Evolutionary conservation across 2,113 vertebrate species (phyloP), one percentile per base, ranked within the genome.

Genomic region (Sebastes fasciatus): DNA sequence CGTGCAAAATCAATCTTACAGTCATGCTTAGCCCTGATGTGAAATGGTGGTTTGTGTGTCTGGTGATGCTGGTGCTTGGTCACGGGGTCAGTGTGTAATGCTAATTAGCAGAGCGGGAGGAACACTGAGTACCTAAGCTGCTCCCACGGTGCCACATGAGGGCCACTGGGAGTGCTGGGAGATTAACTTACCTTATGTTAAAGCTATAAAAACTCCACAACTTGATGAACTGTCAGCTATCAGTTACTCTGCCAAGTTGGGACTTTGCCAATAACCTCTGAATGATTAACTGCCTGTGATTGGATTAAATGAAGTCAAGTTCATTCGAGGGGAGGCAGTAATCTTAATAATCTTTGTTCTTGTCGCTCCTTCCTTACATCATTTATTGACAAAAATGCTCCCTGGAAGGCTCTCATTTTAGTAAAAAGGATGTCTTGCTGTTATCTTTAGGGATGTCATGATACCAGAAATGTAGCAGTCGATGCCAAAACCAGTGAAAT

Each of bases 141-240:
- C 23, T 77, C 61, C 73, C 64, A 19, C 2, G 4, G 42, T 17
- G 77, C 69, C 68, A 84, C 65, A 67, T 40, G 43, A 75, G 74
- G 57, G 49, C 74, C 74, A 79, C n/a, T 0, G 7, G 42, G 58
- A 68, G 60, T 21, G 52, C 68, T 64, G 74, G 52, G 71, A 81
- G 77, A 83, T 85, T 19, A 77, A 82, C 40, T 75, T 42, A 85
- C 80, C 76, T 78, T 21, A 61, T 67, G 72, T 78, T 72, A 76
- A 86, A 71, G 77, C 79, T 79, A 74, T 62, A 63, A 77, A 84
- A 78, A 45, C 66, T 79, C 77, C 55, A 43, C 69, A 77, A 77
- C 80, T 80, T 85, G 80, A 91, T 86, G 55, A 89, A 69, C 74
- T 80, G 70, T 74, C 76, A 88, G 73, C 66, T 63, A 62, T 66